Conservation (phyloP, 1,140 invertebrate genomes). For the Drosophila varians region DNA sequence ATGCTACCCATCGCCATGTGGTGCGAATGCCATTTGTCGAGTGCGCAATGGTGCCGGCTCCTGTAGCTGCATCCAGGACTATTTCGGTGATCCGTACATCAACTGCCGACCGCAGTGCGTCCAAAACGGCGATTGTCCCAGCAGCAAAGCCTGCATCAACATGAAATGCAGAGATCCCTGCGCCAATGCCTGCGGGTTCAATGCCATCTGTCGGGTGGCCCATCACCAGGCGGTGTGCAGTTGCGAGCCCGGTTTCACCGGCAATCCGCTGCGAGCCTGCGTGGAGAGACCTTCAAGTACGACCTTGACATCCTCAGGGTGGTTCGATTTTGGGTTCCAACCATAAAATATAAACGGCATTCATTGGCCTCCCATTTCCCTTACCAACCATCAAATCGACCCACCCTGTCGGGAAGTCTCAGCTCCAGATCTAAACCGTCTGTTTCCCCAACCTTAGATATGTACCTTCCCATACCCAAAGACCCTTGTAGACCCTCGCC, state of each 20-base stretch:
- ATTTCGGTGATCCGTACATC: constrained; percentile 92
- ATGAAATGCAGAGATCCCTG: constrained; percentile 94
- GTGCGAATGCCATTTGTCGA: constrained; percentile 91
- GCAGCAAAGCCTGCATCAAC: constrained; percentile 90
- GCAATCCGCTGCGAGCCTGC: constrained; percentile 90
- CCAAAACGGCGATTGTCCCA: constrained; percentile 91
- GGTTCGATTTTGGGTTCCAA: constrained; percentile 7
- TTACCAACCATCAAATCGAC: not conserved
- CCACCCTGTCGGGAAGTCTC: not conserved
- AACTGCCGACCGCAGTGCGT: constrained; percentile 92
- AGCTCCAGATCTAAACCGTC: constrained; percentile 2
- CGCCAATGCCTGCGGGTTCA: constrained; percentile 90
- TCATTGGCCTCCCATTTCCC: not conserved
- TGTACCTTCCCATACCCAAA: constrained; percentile 84
- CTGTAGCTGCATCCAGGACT: constrained; percentile 91
- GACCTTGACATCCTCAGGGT: constrained; percentile 34
- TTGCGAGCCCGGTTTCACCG: constrained; percentile 89
- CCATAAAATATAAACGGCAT: not conserved
- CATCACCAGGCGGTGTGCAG: constrained; percentile 93
- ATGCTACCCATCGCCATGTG: constrained; percentile 93
- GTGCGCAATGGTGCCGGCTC: constrained; percentile 90
- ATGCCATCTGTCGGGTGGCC: constrained; percentile 91
- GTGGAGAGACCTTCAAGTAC: constrained; percentile 87
- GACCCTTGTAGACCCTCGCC: constrained; percentile 92
- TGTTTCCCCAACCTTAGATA: constrained; percentile 83